phyloP scores from a whole-genome alignment of 2,888 invertebrate genomes.

The Periphyllus acericola region DNA sequence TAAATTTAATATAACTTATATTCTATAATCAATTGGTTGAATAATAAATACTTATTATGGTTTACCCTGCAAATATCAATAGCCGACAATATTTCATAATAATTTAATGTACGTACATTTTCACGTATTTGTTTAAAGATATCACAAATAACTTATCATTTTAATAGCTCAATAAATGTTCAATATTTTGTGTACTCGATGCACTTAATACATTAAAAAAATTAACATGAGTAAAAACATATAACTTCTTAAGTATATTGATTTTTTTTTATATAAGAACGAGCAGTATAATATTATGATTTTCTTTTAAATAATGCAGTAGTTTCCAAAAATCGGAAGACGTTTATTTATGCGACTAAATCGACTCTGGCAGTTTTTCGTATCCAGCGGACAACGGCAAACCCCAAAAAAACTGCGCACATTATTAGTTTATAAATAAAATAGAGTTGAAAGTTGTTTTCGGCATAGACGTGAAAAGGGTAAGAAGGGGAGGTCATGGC shows the following conservation, averaged over 20 bases:
- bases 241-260: neutral
- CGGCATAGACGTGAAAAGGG: neutral
- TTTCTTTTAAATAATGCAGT: neutral
- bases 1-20: no score
- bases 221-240: neutral
- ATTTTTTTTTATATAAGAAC: neutral
- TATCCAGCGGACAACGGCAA: neutral
- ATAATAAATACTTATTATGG: neutral
- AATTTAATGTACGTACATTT: no score
- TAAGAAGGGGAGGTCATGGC: neutral
- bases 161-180: neutral
- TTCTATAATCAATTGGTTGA: no score
- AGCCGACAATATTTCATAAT: neutral
- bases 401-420: slow-evolving; percentile 19
- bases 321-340: neutral
- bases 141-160: no score
- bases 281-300: neutral
- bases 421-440: slow-evolving; percentile 47
- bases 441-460: slow-evolving; percentile 31
- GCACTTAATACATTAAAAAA: neutral
- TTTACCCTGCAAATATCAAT: neutral
- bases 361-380: slow-evolving; percentile 35
- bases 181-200: neutral
- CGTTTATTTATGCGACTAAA: slow-evolving; percentile 26
- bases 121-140: no score